A percentile compares a stretch with the other conserved stretches of the same genome.
Evolutionary conservation across 2,797 vertebrate species (phyloP).

Genomic region (Dromococcyx pavoninus): DNA sequence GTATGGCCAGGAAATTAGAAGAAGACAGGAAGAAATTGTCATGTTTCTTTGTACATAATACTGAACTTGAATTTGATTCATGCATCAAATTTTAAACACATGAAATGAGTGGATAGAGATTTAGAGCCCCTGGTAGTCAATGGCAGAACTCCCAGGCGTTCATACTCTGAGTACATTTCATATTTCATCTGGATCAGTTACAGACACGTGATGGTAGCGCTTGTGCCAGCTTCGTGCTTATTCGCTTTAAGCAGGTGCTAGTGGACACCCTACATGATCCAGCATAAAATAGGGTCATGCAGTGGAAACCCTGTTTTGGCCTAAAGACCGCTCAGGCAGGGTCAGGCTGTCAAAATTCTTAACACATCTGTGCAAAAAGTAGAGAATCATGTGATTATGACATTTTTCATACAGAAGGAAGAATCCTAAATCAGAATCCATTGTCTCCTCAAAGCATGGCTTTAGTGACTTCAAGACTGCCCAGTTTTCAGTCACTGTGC

Average conservation of each 20-base stretch:
- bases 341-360: background rate
- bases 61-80: background rate
- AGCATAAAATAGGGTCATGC: background rate
- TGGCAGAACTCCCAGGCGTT: background rate
- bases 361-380: background rate
- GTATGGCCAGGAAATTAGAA: background rate
- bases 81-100: background rate
- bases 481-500: background rate
- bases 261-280: background rate
- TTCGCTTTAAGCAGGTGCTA: background rate
- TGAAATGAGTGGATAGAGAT: background rate
- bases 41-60: background rate
- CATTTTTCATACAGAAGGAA: background rate
- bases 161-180: background rate
- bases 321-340: background rate
- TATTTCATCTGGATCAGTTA: background rate
- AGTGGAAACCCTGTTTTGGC: background rate
- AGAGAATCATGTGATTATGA: background rate
- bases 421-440: background rate
- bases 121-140: background rate
- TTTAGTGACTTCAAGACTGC: background rate
- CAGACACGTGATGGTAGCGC: accelerated
- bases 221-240: background rate
- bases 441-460: background rate
- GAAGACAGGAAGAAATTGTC: background rate